Base-by-base conservation (phyloP, 2,888 invertebrate species). In the Hesperia comma region DNA sequence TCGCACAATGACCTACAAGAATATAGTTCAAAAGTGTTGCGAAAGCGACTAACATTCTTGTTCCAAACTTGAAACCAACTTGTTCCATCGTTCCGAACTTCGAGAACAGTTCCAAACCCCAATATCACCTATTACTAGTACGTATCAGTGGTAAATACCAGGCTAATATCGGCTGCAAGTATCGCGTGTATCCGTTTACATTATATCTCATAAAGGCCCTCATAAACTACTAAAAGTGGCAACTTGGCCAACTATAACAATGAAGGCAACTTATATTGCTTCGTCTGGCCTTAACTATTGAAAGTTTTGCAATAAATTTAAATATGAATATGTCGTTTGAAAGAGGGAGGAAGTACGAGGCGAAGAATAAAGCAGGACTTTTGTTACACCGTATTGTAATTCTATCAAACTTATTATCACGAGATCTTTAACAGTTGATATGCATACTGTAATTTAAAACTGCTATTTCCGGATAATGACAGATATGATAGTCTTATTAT, bases 291-390 rank as follows among this genome's bases (percentile, higher is more conserved):
- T 76, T 84, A 86, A 88, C 87, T 87, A 87, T 84, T 81, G 74
- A 51, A 87, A 89, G 83, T 89, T 88, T 78, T 57, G 79, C 78
- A 83, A 85, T 89, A 89, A 89, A 89, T 89, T 89, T 87, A 84
- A 88, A 86, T 88, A 86, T 85, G 88, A 89, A 88, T 88, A 85
- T 89, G 87, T 88, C 88, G 84, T 84, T 87, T 79, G 77, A 77
- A 79, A 74, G 73, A 73, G 74, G 76, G 73, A 70, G 74, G 76
- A 75, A 77, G 77, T 69, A 70, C 62, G 77, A 76, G 72, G 77
- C 78, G 77, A 76, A 77, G 76, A 75, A 77, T 77, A 79, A 79
- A 77, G n/a, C 53, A 26, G 46, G 70, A 63, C 46, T 55, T 33
- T 12, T 40, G 53, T 79, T 63, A 79, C 78, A 80, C 77, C 72